Conservation (phyloP, 2,797 vertebrate species). For the Acipenser transmontanus region DNA sequence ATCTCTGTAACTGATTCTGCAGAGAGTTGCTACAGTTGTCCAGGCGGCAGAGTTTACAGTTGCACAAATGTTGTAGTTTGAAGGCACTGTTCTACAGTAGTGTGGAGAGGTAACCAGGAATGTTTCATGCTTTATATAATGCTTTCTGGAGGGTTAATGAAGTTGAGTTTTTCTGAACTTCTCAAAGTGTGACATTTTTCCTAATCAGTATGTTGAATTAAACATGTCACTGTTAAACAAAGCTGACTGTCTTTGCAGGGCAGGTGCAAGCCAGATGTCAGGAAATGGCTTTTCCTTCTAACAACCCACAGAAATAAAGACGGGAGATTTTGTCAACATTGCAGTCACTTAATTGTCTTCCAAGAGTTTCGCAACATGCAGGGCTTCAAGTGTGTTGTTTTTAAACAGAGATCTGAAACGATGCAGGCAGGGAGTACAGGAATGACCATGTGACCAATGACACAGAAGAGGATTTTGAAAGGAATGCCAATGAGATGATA, state of each 20-base stretch:
- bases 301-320: conserved; percentile 40
- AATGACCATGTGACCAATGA: neutral
- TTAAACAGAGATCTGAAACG: conserved; percentile 50
- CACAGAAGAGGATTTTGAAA: no score
- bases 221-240: conserved; percentile 24
- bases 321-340: conserved; percentile 48
- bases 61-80: no score
- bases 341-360: conserved; percentile 42
- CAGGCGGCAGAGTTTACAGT: no score
- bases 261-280: conserved; percentile 64
- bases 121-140: neutral
- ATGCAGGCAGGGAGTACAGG: conserved; percentile 35
- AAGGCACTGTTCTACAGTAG: no score
- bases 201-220: conserved; percentile 20
- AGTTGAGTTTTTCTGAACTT: conserved; percentile 5
- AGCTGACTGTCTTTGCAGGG: conserved; percentile 23
- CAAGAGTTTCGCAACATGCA: conserved; percentile 51
- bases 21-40: no score
- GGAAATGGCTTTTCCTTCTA: conserved; percentile 45
- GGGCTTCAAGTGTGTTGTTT: conserved; percentile 47
- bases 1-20: no score
- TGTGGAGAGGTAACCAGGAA: no score
- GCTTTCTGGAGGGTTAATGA: neutral
- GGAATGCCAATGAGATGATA: no score
- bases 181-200: conserved; percentile 14